Conservation (phyloP, 2,888 invertebrate genomes). For the Nemotelus pantherinus region DNA sequence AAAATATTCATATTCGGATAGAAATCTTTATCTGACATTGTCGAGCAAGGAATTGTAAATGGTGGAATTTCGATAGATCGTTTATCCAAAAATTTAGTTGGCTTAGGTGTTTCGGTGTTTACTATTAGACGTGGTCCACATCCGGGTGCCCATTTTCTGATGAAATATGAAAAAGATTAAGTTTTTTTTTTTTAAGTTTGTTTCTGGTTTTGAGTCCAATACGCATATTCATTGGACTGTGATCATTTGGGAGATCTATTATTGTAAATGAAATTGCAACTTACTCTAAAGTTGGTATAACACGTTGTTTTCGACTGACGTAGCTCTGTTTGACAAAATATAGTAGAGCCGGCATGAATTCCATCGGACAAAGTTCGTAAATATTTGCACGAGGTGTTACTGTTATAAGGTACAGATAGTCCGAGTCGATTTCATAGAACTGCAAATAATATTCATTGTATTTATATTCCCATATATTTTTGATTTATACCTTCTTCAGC, state of each 20-base stretch:
- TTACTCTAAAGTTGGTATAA: conserved; percentile 81
- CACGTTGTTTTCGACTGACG: conserved; percentile 68
- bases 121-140: conserved; percentile 74
- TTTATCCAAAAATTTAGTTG: conserved; percentile 49
- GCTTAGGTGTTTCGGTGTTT: conserved; percentile 52
- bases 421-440: conserved; percentile 65
- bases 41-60: conserved; percentile 56
- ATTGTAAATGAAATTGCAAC: conserved; percentile 59
- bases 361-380: conserved; percentile 65
- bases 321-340: conserved; percentile 76
- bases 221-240: no score
- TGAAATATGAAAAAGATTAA: conserved; percentile 50
- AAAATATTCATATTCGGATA: conserved; percentile 73
- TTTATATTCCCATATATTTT: not conserved
- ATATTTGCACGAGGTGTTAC: conserved; percentile 72
- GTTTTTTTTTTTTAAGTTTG: no score
- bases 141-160: conserved; percentile 76
- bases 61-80: conserved; percentile 54
- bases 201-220: no score
- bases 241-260: not conserved
- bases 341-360: conserved; percentile 73
- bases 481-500: conserved; percentile 54
- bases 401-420: conserved; percentile 72
- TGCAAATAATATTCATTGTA: conserved; percentile 46
- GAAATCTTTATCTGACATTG: conserved; percentile 57